These are phyloP conservation scores for Trypoxylon attenuatum DNA, from an alignment of 2,888 invertebrate genomes.

Conservation along the genomic window DNA sequence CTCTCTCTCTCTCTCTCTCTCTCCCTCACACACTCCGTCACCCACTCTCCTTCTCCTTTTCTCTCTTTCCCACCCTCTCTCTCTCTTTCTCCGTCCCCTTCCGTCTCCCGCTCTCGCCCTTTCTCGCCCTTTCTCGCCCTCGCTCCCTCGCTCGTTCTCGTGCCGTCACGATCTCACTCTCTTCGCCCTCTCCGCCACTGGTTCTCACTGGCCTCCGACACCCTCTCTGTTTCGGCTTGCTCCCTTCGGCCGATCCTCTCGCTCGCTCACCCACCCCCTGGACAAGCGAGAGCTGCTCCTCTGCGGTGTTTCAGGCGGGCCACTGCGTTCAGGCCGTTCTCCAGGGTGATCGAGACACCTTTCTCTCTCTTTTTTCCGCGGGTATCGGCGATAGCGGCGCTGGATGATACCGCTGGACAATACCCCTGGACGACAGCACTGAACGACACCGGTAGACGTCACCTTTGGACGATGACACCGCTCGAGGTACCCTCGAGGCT, in stretches of 20 bases:
- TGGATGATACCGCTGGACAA: no score
- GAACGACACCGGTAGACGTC: no score
- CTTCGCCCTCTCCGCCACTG: background rate
- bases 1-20: background rate
- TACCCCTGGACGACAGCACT: no score
- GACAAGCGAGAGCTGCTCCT: no score
- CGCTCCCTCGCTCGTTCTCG: background rate
- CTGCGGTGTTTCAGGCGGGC: no score
- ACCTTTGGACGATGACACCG: no score
- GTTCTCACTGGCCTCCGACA: background rate
- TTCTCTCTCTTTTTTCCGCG: no score
- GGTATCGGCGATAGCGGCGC: no score
- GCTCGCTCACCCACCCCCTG: background rate
- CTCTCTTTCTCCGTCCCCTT: slow-evolving; percentile 5
- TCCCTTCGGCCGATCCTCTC: background rate
- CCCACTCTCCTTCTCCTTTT: background rate
- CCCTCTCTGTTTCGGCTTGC: no score
- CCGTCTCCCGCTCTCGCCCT: background rate
- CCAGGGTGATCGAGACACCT: no score
- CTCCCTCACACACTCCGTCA: background rate
- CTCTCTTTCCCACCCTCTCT: background rate
- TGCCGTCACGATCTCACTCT: background rate
- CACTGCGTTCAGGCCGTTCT: no score
- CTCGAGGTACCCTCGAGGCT: no score
- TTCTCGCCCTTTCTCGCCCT: background rate